Percentiles rank a stretch among this genome's conserved stretches.
phyloP scores from a whole-genome alignment of 2,113 vertebrate genomes.

The Pelodiscus sinensis region DNA sequence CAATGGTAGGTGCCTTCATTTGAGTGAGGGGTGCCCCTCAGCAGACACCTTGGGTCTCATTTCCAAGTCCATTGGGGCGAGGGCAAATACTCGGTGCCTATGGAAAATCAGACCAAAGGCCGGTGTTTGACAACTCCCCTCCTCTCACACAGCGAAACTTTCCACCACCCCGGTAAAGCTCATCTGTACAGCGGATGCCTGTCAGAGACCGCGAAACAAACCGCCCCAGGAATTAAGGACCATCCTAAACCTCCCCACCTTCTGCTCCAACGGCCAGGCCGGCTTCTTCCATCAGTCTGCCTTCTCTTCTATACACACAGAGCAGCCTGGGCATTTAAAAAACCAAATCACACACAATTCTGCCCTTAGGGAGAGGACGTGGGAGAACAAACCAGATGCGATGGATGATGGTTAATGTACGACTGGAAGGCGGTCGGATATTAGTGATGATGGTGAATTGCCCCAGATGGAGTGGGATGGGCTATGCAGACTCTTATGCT shows the following conservation, averaged over 20 bases:
- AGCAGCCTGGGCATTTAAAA: background rate
- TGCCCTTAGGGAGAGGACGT: background rate
- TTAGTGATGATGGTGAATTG: background rate
- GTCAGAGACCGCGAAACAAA: background rate
- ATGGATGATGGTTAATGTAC: background rate
- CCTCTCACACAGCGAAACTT: background rate
- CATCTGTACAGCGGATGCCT: background rate
- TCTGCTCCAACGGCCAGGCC: background rate
- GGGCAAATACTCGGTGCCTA: background rate
- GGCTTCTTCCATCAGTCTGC: background rate
- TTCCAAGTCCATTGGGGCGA: background rate
- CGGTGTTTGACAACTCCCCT: accelerated
- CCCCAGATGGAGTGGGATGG: background rate
- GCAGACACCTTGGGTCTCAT: accelerated
- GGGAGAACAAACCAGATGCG: background rate
- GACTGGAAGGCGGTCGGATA: background rate
- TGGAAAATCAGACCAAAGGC: background rate
- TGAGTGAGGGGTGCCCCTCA: background rate
- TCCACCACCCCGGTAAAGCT: accelerated
- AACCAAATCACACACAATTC: background rate
- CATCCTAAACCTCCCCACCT: background rate
- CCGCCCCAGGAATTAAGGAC: background rate
- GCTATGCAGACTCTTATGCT: background rate
- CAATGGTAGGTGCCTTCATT: background rate
- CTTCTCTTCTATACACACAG: background rate